Percentiles rank a stretch among this genome's conserved stretches.
These are phyloP conservation scores for Sorex maritimensis DNA, from an alignment of 2,797 vertebrate species.

Conservation along the genomic window DNA sequence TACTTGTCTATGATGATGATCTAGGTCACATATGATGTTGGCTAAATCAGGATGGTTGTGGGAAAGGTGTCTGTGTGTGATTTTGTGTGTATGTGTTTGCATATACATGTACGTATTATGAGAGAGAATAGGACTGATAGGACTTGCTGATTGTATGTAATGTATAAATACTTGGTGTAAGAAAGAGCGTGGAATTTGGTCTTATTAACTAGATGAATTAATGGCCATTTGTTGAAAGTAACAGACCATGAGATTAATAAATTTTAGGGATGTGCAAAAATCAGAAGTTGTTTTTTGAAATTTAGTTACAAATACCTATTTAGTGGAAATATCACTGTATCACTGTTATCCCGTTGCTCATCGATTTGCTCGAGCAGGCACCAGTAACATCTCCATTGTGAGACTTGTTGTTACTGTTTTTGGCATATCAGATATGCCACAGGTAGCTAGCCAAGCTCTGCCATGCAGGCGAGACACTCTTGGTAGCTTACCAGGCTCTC, in stretches of 20 bases:
- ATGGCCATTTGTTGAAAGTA: background rate
- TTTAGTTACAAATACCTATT: background rate
- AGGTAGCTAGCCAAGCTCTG: no score
- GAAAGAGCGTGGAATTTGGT: background rate
- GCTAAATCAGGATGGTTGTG: background rate
- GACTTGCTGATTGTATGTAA: background rate
- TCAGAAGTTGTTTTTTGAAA: slow-evolving; percentile 33
- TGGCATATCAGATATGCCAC: no score
- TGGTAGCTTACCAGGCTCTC: no score
- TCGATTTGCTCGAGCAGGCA: no score
- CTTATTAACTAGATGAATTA: slow-evolving; percentile 10
- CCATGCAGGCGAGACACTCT: no score
- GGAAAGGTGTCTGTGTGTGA: background rate
- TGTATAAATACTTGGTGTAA: background rate
- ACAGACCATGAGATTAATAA: background rate
- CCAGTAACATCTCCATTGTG: no score
- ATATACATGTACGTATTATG: no score
- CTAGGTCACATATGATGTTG: background rate
- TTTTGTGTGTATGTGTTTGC: no score
- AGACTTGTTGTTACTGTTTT: no score
- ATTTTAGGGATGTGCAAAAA: background rate
- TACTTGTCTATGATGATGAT: background rate
- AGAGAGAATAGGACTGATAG: background rate
- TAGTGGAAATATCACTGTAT: no score
- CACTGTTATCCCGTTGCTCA: no score